phyloP scores from a whole-genome alignment of 2,888 invertebrate genomes.

The Idaea straminata region DNA sequence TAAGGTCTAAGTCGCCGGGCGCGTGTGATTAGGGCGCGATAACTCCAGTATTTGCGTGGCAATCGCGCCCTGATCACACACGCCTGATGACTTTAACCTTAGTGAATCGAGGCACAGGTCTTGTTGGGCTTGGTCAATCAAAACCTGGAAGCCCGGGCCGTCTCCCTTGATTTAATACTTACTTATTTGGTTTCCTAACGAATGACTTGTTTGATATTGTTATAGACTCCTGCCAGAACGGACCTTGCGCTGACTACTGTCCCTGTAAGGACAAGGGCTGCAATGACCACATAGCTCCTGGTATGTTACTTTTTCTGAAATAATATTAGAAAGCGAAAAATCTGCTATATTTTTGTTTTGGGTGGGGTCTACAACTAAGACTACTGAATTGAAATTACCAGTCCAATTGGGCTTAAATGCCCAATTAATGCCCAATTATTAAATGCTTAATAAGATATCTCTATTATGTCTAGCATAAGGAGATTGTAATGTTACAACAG shows the following conservation, averaged over 20 bases:
- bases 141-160: too few relatives aligned
- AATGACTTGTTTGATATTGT: slow-evolving; percentile 11
- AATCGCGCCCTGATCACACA: too few relatives aligned
- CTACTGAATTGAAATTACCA: background rate
- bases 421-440: too few relatives aligned
- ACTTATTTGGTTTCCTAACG: too few relatives aligned
- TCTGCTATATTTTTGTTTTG: background rate
- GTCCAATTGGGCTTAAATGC: background rate
- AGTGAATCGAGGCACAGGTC: too few relatives aligned
- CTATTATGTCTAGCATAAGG: background rate
- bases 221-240: slow-evolving; percentile 63
- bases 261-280: slow-evolving; percentile 66
- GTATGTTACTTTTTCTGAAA: background rate
- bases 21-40: too few relatives aligned
- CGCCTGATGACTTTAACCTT: too few relatives aligned
- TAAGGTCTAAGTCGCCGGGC: too few relatives aligned
- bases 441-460: too few relatives aligned
- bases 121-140: too few relatives aligned
- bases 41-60: too few relatives aligned
- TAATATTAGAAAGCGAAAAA: slow-evolving; percentile 4
- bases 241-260: slow-evolving; percentile 58
- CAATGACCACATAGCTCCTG: slow-evolving; percentile 61
- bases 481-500: background rate
- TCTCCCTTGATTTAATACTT: too few relatives aligned
- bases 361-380: background rate